A percentile compares a stretch with the other conserved stretches of the same genome.
Conservation (phyloP, 1,140 invertebrate species). For the Chironomus striatipennis region DNA sequence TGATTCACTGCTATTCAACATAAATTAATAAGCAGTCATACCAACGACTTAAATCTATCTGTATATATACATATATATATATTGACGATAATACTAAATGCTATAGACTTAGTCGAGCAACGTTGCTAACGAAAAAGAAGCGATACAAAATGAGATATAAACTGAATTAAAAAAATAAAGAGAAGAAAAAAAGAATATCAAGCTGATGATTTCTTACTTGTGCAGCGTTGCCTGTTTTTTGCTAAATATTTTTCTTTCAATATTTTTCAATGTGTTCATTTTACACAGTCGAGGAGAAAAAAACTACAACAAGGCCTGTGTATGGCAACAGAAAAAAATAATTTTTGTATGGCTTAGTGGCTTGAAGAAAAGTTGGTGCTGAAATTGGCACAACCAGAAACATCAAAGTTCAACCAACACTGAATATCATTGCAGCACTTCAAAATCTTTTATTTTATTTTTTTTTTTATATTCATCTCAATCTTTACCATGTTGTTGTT, state of each 20-base stretch:
- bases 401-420: constrained; percentile 21
- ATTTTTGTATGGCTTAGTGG: not conserved
- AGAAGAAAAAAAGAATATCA: not conserved
- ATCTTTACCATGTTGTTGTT: too few species aligned
- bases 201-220: not conserved
- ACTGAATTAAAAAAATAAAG: not conserved
- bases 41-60: not conserved
- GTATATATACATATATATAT: too few species aligned
- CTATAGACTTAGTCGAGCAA: not conserved
- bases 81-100: not conserved
- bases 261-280: not conserved
- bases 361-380: not conserved
- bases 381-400: constrained; percentile 17
- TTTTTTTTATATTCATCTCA: too few species aligned
- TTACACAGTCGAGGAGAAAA: not conserved
- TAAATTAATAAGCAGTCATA: not conserved
- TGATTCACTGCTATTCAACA: constrained; percentile 12
- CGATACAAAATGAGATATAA: not conserved
- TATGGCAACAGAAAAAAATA: not conserved
- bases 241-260: not conserved
- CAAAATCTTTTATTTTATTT: too few species aligned
- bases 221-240: not conserved
- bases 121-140: constrained; percentile 6
- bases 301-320: not conserved
- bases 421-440: not conserved